A percentile compares a stretch with the other conserved stretches of the same genome.
phyloP scores from a whole-genome alignment of 2,888 invertebrate species.

The Lasioglossum villosulum region DNA sequence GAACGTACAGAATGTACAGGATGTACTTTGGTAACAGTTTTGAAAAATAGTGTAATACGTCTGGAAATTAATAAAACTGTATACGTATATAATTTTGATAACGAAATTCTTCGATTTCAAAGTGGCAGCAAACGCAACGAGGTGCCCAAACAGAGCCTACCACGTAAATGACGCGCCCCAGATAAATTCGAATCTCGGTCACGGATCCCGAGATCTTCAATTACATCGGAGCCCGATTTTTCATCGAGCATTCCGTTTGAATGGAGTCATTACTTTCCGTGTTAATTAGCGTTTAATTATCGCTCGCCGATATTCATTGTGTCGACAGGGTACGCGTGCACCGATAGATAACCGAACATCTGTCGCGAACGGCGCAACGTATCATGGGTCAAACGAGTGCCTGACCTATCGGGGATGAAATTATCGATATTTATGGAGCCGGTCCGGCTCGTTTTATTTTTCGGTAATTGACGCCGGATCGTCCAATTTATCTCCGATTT shows the following conservation, averaged over 20 bases:
- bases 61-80: too few relatives aligned
- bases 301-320: neutral
- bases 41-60: too few relatives aligned
- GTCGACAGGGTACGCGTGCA: neutral
- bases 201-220: neutral
- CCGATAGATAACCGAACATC: neutral
- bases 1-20: too few relatives aligned
- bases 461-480: neutral
- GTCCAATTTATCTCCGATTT: neutral
- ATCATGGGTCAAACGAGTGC: neutral
- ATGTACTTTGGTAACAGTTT: too few relatives aligned
- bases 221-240: neutral
- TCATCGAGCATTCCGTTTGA: neutral
- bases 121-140: neutral
- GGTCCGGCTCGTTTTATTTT: neutral
- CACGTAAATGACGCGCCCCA: neutral
- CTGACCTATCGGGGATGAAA: neutral
- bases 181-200: neutral
- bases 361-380: neutral
- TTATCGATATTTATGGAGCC: neutral
- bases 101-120: too few relatives aligned
- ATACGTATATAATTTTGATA: too few relatives aligned
- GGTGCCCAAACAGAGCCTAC: neutral
- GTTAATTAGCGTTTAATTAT: constrained; percentile 1
- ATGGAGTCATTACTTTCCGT: neutral